A percentile compares a stretch with the other conserved stretches of the same genome.
These are phyloP conservation scores for Hormaphis cornu DNA, from an alignment of 1,140 invertebrate genomes.

Conservation along the genomic window DNA sequence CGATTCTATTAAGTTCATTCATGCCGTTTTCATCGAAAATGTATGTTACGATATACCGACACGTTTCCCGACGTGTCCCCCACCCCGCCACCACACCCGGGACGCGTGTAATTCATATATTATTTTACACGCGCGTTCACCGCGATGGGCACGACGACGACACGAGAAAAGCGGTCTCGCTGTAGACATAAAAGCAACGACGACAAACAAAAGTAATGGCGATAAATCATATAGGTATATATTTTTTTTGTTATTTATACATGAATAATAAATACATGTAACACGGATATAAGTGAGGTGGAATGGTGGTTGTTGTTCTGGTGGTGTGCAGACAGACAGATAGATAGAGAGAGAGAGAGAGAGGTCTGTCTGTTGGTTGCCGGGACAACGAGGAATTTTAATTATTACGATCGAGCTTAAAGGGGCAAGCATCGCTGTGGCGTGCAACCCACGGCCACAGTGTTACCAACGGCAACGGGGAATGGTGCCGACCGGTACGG, in stretches of 20 bases:
- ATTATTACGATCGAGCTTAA: slow-evolving; percentile 23
- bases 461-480: slow-evolving; percentile 23
- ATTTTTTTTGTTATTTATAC: too few relatives aligned
- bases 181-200: slow-evolving; percentile 8
- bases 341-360: not conserved
- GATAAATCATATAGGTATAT: slow-evolving; percentile 23
- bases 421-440: slow-evolving; percentile 14
- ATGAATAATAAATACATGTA: slow-evolving; percentile 3
- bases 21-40: slow-evolving; percentile 1
- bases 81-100: not conserved
- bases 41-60: not conserved
- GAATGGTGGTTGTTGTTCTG: slow-evolving; percentile 10
- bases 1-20: slow-evolving; percentile 24
- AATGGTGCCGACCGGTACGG: slow-evolving; percentile 19
- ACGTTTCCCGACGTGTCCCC: slow-evolving; percentile 1
- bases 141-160: too few relatives aligned
- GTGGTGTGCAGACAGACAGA: not conserved
- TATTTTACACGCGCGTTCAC: not conserved
- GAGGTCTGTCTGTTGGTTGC: slow-evolving; percentile 5
- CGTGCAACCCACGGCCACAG: slow-evolving; percentile 6
- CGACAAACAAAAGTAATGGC: slow-evolving; percentile 13
- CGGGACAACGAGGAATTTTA: slow-evolving; percentile 25
- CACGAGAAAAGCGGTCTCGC: not conserved
- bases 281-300: not conserved
- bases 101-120: not conserved